Percentiles rank a stretch among this genome's conserved stretches.
Evolutionary conservation across 2,797 vertebrate genomes (phyloP).

Genomic region (Pipistrellus kuhlii): DNA sequence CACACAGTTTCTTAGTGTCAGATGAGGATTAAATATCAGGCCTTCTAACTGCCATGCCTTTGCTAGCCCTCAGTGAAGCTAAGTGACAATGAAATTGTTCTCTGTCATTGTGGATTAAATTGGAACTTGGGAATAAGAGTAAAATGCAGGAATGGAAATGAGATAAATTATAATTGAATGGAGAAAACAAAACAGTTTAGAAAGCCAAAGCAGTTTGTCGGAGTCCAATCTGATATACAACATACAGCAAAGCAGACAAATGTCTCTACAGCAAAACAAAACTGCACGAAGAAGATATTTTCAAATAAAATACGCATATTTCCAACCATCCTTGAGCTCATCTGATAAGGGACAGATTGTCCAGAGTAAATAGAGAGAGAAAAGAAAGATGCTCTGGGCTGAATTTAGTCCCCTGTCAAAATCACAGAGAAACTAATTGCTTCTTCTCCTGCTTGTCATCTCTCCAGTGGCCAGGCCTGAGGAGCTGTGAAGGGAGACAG

Average conservation of each 20-base stretch:
- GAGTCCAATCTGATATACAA: conserved; percentile 43
- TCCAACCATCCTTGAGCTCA: conserved; percentile 66
- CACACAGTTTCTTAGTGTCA: neutral
- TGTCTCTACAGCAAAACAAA: conserved; percentile 63
- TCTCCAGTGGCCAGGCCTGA: neutral
- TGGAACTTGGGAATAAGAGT: neutral
- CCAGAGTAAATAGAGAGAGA: conserved; percentile 67
- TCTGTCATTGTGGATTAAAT: conserved; percentile 1
- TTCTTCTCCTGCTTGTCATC: neutral
- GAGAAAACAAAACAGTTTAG: conserved; percentile 74
- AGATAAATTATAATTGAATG: conserved; percentile 32
- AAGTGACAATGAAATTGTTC: neutral
- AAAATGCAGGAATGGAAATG: conserved; percentile 34
- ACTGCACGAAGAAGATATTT: conserved; percentile 48
- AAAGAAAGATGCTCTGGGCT: conserved; percentile 60
- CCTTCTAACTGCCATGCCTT: neutral
- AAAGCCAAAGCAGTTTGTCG: conserved; percentile 66
- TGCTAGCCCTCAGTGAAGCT: neutral
- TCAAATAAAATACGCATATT: conserved; percentile 65
- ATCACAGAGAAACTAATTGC: neutral
- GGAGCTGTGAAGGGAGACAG: neutral
- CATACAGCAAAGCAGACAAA: conserved; percentile 63
- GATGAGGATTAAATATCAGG: neutral
- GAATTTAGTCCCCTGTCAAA: conserved; percentile 67
- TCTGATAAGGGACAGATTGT: conserved; percentile 76